These are phyloP conservation scores for Anthrax anthrax DNA, from an alignment of 2,888 invertebrate genomes.

Conservation along the genomic window DNA sequence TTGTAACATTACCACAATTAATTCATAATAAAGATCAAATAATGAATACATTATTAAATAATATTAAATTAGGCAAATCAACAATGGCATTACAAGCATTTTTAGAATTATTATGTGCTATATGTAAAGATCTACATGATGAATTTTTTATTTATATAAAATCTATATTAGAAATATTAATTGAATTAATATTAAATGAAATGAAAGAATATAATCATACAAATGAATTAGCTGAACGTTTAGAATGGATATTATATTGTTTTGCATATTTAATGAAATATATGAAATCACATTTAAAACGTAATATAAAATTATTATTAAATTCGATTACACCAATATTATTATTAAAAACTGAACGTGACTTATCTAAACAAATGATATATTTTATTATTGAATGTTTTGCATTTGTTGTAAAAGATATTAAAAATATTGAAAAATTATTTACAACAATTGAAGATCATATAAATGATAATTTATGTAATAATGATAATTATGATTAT, in stretches of 20 bases:
- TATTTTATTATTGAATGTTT: conserved; percentile 94
- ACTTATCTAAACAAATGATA: conserved; percentile 64
- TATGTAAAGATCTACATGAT: conserved; percentile 74
- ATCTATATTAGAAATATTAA: conserved; percentile 55
- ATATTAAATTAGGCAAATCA: conserved; percentile 59
- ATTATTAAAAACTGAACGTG: conserved; percentile 17
- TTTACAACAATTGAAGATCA: conserved; percentile 52
- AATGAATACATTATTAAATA: conserved; percentile 53
- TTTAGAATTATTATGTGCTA: conserved; percentile 67
- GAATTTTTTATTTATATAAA: conserved; percentile 83
- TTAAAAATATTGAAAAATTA: conserved; percentile 63
- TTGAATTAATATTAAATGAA: conserved; percentile 22
- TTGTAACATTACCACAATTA: conserved; percentile 73
- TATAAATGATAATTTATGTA: conserved; percentile 47
- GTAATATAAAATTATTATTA: conserved; percentile 60
- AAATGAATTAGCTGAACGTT: conserved; percentile 64
- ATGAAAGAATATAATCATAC: conserved; percentile 20
- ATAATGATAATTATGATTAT: conserved; percentile 44
- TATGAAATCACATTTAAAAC: conserved; percentile 67
- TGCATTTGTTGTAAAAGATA: conserved; percentile 83
- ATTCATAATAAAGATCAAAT: conserved; percentile 67
- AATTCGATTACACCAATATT: conserved; percentile 53
- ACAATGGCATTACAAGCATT: conserved; percentile 63
- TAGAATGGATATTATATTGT: conserved; percentile 76
- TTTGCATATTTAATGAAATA: conserved; percentile 85